phyloP scores from a whole-genome alignment of 2,113 vertebrate genomes.

The Podarcis raffonei region DNA sequence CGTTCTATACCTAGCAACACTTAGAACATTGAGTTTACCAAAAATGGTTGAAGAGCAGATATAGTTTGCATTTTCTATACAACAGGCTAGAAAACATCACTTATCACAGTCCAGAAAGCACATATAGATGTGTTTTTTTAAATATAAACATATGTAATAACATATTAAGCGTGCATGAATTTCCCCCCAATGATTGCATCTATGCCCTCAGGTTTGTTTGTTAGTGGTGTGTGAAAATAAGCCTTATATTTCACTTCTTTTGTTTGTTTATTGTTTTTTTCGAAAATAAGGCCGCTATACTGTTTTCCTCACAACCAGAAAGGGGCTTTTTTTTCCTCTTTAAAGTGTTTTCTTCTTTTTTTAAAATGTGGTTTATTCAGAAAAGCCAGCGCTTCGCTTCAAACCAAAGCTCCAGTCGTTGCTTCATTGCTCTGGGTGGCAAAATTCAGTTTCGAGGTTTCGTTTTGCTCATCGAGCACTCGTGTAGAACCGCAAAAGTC shows the following conservation, averaged over 20 bases:
- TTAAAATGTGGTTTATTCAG: conserved; percentile 78
- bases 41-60: conserved; percentile 97
- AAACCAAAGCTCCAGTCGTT: conserved; percentile 76
- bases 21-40: conserved; percentile 97
- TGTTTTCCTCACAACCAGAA: conserved; percentile 86
- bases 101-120: conserved; percentile 99
- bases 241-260: conserved; percentile 87
- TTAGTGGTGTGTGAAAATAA: conserved; percentile 79
- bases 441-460: conserved; percentile 67
- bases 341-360: conserved; percentile 76
- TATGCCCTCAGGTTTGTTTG: conserved; percentile 76
- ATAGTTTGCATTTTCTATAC: conserved; percentile 99
- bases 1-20: conserved; percentile 98
- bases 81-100: conserved; percentile 99
- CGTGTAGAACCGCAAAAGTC: conserved; percentile 73
- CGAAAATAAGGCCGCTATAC: conserved; percentile 91
- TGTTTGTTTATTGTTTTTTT: conserved; percentile 52
- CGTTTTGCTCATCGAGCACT: conserved; percentile 71
- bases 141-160: conserved; percentile 99
- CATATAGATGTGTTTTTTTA: conserved; percentile 98
- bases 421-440: conserved; percentile 73
- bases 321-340: conserved; percentile 75
- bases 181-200: conserved; percentile 86
- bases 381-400: conserved; percentile 82
- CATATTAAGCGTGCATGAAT: conserved; percentile 99